Evolutionary conservation across 2,113 vertebrate genomes (phyloP), one percentile per base, ranked within the genome.

Genomic region (Felis catus): DNA sequence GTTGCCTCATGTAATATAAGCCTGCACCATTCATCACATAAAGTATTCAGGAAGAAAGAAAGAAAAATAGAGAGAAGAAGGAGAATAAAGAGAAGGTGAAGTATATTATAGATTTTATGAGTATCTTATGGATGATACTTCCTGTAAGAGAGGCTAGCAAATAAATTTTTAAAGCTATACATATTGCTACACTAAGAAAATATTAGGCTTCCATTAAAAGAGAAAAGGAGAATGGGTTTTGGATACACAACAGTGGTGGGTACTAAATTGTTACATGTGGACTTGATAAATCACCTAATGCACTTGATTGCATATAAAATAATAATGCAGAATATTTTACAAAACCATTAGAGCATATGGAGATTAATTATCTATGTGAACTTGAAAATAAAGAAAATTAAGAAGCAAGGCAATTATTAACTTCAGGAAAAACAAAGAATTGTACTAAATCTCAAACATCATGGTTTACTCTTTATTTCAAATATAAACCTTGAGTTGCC

Each of bases 361-460:
- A 10, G 31, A 45, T 48, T 79, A 33, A 23, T 78, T 86, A 83
- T 15, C 31, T 86, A 82, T 1, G 68, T 70, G 27, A 27, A 74
- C n/a, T 76, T 89, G n/a, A 93, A 94, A 93, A 83, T 53, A 19
- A 92, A 71, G 7, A 66, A 93, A 84, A 93, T 71, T 74, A 92
- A 76, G 73, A 91, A 91, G 39, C 1, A 82, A 66, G 36, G 29
- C 25, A 93, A 88, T 55, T 91, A 58, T 73, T 45, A 85, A 65
- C 48, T 91, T 18, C 15, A 79, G 21, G 51, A 55, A 79, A 95
- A 94, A 74, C 31, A 91, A 83, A 93, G 14, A 85, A 48, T 27
- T 48, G 1, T 58, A 94, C 13, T 87, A 70, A 88, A 96, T 36
- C 13, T 76, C 21, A 83, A 51, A 41, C 18, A 94, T 51, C 65